A percentile compares a stretch with the other conserved stretches of the same genome.
phyloP scores from a whole-genome alignment of 2,888 invertebrate genomes.

The Tortrix viridana region DNA sequence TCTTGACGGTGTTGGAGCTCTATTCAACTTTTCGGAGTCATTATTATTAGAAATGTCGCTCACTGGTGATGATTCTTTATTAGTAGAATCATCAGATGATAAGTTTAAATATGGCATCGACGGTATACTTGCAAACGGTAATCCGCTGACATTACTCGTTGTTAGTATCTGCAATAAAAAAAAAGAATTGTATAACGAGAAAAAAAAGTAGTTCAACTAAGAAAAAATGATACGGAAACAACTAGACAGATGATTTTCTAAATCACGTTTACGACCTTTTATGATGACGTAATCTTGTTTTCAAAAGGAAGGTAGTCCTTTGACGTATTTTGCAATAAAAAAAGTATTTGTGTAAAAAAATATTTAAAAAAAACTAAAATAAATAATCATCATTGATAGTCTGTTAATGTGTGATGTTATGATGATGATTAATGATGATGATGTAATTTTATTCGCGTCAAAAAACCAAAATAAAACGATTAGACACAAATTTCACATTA shows the following conservation, averaged over 20 bases:
- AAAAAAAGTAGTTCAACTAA: background rate
- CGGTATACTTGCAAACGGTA: slow-evolving; percentile 33
- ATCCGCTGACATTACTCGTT: slow-evolving; percentile 8
- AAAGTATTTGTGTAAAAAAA: too few species aligned
- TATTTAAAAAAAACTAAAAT: too few species aligned
- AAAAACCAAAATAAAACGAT: too few species aligned
- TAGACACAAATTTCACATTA: too few species aligned
- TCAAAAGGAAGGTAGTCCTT: too few species aligned
- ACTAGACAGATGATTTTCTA: background rate
- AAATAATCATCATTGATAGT: too few species aligned
- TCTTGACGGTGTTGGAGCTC: background rate
- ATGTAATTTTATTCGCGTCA: too few species aligned
- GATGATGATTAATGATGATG: too few species aligned
- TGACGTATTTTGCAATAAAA: too few species aligned
- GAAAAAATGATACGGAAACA: background rate
- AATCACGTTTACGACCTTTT: too few species aligned
- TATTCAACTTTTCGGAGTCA: background rate
- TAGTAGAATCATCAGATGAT: background rate
- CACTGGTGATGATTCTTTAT: slow-evolving; percentile 2
- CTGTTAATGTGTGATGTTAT: too few species aligned
- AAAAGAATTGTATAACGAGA: background rate
- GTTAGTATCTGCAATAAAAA: slow-evolving; percentile 22
- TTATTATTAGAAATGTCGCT: background rate
- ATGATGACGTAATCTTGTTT: too few species aligned
- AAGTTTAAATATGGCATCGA: slow-evolving; percentile 11